These are phyloP conservation scores for Cotesia chilonis DNA, from an alignment of 1,140 invertebrate species.

Conservation along the genomic window DNA sequence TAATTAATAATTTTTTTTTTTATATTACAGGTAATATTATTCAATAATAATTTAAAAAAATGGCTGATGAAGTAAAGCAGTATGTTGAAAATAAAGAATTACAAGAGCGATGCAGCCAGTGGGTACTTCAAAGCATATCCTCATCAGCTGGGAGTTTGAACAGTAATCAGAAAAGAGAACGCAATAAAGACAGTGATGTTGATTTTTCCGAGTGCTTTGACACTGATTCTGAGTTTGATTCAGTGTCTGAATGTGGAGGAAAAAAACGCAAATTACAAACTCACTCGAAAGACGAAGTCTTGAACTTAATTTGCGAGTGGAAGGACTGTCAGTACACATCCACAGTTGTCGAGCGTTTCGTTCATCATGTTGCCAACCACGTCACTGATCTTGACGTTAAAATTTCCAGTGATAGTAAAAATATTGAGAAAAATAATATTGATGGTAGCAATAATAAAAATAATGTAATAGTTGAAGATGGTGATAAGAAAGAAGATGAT, in stretches of 20 bases:
- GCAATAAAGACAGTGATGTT: slow-evolving; percentile 38
- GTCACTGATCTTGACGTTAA: slow-evolving; percentile 53
- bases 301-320: slow-evolving; percentile 60
- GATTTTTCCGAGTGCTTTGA: slow-evolving; percentile 49
- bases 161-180: neutral
- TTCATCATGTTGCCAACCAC: slow-evolving; percentile 58
- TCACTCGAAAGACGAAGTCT: slow-evolving; percentile 52
- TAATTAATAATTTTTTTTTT: no score
- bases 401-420: slow-evolving; percentile 30
- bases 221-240: slow-evolving; percentile 62
- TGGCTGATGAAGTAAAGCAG: slow-evolving; percentile 44
- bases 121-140: slow-evolving; percentile 52
- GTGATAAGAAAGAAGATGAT: no score
- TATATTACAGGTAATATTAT: no score
- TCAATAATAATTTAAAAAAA: slow-evolving; percentile 16
- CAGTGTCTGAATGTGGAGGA: slow-evolving; percentile 59
- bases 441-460: no score
- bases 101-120: slow-evolving; percentile 53
- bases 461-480: no score
- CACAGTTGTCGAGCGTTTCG: slow-evolving; percentile 50
- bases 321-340: slow-evolving; percentile 49
- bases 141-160: neutral
- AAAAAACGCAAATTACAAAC: slow-evolving; percentile 52
- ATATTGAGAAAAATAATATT: no score
- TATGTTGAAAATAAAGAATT: slow-evolving; percentile 52